Base-by-base conservation (phyloP, 2,113 vertebrate genomes). In the Otus sunia region DNA sequence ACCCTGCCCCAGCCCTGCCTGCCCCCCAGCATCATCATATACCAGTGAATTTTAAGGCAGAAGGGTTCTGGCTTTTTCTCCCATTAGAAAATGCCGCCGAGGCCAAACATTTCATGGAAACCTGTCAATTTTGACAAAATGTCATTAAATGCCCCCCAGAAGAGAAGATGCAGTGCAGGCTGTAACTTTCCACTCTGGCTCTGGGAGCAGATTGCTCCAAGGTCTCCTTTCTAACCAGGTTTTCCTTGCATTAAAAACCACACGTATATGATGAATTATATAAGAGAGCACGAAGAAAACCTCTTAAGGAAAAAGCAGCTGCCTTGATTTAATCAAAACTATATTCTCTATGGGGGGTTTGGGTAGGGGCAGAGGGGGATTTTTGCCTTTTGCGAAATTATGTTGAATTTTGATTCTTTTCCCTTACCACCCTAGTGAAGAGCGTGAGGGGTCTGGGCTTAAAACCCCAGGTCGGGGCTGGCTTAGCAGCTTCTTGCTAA, bases 291-390 rank as follows among this genome's bases (percentile, higher is more conserved):
- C 0, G 1, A 81, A 81, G 41, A 30, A 92, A 85, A 87, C 23
- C 62, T 84, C 92, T 56, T 25, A 9, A 73, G 86, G 50, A 64
- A 72, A 92, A 60, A 80, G 18, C 30, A 77, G 34, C 56, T 7
- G 53, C 69, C 53, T 79, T 34, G 34, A 77, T 86, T 91, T 69
- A 62, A 89, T 49, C 73, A 66, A 62, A 62, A 34, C 34, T 3
- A 1, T 26, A 2, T 53, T 52, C 49, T 89, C 63, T 26, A 0
- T 0, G 10, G 13, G 14, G 36, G 18, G 12, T 1, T 8, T 5
- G 43, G 52, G 15, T 5, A 27, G 26, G 85, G 63, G 22, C 12
- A 53, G 45, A 43, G 29, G 36, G 36, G 22, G 36, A 19, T 37
- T 93, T 94, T 50, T 29, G 4, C 34, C 64, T 69, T 41, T 18